A percentile compares a stretch with the other conserved stretches of the same genome.
phyloP scores from a whole-genome alignment of 2,113 vertebrate genomes.

The Cisticola juncidis region DNA sequence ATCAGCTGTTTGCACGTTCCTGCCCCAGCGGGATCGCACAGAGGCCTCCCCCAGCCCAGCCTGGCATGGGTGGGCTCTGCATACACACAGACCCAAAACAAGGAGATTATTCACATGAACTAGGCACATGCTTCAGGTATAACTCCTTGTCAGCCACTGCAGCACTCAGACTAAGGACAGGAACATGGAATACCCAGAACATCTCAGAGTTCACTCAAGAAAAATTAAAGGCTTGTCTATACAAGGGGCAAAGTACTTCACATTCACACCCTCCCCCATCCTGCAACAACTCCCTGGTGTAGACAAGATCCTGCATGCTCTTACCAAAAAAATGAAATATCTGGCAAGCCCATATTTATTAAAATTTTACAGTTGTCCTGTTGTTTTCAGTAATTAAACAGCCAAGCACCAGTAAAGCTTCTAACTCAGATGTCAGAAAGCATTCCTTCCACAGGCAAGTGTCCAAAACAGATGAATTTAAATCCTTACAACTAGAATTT shows the following conservation, averaged over 20 bases:
- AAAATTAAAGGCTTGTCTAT: background rate
- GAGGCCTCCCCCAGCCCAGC: background rate
- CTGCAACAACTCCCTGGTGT: background rate
- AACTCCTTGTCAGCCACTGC: background rate
- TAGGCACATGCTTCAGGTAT: fast-evolving
- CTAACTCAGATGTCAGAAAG: background rate
- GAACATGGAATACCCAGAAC: background rate
- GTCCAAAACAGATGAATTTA: background rate
- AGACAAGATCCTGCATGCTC: slow-evolving; percentile 23
- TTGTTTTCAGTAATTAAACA: slow-evolving; percentile 24
- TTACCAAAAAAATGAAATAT: slow-evolving; percentile 40
- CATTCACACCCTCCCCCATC: background rate
- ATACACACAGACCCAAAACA: background rate
- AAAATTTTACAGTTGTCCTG: slow-evolving; percentile 18
- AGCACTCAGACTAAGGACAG: background rate
- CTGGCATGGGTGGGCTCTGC: fast-evolving
- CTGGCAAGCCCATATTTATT: slow-evolving; percentile 12
- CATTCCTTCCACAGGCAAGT: background rate
- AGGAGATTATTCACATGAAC: background rate
- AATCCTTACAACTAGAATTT: background rate
- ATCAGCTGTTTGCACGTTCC: fast-evolving
- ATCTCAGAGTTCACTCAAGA: background rate
- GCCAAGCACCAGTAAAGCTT: background rate
- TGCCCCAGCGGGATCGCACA: fast-evolving
- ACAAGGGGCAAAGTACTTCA: background rate